phyloP scores from a whole-genome alignment of 2,797 vertebrate species.

The Pampus argenteus region DNA sequence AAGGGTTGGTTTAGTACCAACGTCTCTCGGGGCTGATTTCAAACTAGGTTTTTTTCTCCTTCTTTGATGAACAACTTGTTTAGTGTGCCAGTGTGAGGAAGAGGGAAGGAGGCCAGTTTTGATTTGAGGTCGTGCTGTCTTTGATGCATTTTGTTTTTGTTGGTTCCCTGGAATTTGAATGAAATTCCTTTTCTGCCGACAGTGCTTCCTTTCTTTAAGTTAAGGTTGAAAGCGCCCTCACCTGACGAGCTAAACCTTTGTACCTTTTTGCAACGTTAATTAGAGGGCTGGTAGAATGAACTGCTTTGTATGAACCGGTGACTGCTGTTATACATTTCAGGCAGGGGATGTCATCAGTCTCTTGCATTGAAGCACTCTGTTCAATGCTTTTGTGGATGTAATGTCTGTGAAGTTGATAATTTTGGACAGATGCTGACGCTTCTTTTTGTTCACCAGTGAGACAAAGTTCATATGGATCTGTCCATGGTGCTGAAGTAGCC shows the following conservation, averaged over 20 bases:
- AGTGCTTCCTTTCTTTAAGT: conserved; percentile 39
- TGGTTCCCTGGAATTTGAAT: conserved; percentile 35
- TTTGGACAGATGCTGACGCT: neutral
- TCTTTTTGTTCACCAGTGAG: conserved; percentile 3
- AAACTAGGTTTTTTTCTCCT: conserved; percentile 24
- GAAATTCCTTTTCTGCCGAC: conserved; percentile 21
- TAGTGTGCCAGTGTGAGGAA: conserved; percentile 28
- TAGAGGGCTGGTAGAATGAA: conserved; percentile 20
- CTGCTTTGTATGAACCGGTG: conserved; percentile 14
- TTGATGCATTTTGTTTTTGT: conserved; percentile 17
- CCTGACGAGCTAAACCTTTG: conserved; percentile 23
- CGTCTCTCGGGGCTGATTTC: conserved; percentile 45
- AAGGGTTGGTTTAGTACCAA: conserved; percentile 43
- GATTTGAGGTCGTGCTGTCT: conserved; percentile 40
- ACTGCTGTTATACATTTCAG: conserved; percentile 13
- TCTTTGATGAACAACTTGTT: conserved; percentile 53
- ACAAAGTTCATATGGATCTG: conserved; percentile 35
- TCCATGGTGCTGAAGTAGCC: conserved; percentile 60
- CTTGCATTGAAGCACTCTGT: neutral
- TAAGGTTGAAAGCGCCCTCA: conserved; percentile 10
- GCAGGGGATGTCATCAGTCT: neutral
- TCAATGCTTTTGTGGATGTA: conserved; percentile 1
- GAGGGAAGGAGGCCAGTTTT: conserved; percentile 13
- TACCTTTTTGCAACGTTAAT: conserved; percentile 20
- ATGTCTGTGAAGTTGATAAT: neutral